Conservation (phyloP, 1,140 invertebrate genomes). For the Galendromus occidentalis region DNA sequence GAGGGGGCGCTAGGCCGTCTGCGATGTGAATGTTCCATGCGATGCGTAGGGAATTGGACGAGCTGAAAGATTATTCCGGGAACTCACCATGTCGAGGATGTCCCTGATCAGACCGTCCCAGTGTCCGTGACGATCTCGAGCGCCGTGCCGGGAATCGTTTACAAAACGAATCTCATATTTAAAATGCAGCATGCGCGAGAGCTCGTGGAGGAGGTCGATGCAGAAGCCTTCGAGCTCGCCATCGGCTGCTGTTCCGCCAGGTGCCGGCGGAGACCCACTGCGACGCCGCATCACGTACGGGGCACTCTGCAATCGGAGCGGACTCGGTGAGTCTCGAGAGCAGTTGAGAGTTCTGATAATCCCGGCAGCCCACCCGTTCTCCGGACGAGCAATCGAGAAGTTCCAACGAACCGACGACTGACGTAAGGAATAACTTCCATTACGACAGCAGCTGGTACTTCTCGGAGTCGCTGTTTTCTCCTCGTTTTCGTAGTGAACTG, state of each 20-base stretch:
- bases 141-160: conserved; percentile 83
- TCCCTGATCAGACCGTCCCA: conserved; percentile 89
- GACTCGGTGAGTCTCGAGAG: background rate
- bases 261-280: conserved; percentile 27
- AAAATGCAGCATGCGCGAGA: conserved; percentile 62
- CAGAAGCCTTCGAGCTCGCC: conserved; percentile 82
- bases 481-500: no score
- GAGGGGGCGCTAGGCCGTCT: no score
- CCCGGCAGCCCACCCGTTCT: no score
- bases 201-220: conserved; percentile 72
- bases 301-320: conserved; percentile 21
- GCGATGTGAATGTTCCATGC: no score
- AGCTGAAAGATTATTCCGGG: background rate
- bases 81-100: conserved; percentile 38
- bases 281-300: conserved; percentile 27
- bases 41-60: background rate
- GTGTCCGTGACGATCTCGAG: conserved; percentile 65
- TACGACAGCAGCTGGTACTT: no score
- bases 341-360: background rate
- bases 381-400: no score
- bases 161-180: conserved; percentile 74
- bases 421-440: no score
- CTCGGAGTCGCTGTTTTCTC: no score
- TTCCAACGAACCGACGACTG: no score
- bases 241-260: conserved; percentile 35